These are phyloP conservation scores for Aproaerema taeniolella DNA, from an alignment of 2,888 invertebrate genomes.

Conservation along the genomic window DNA sequence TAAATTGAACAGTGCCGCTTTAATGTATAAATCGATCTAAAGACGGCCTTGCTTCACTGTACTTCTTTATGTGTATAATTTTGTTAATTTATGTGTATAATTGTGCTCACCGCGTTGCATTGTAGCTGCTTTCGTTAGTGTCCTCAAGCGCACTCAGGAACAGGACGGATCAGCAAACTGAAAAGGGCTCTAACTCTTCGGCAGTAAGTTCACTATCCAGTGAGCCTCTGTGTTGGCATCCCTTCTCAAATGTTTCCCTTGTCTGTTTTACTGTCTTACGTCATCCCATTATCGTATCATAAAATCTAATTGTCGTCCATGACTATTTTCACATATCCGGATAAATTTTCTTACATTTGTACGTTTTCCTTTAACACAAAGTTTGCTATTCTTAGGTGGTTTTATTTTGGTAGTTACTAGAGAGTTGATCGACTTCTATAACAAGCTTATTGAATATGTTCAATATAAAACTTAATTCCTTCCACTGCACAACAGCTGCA, in stretches of 20 bases:
- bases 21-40: neutral
- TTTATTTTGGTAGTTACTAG: no score
- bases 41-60: neutral
- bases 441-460: no score
- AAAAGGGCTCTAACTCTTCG: constrained; percentile 38
- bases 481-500: no score
- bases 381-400: no score
- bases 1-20: neutral
- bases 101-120: constrained; percentile 41
- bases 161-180: constrained; percentile 33
- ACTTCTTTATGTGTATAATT: constrained; percentile 7
- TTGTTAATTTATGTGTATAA: constrained; percentile 29
- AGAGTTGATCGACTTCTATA: no score
- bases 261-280: no score
- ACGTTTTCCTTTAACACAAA: no score
- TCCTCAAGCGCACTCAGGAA: constrained; percentile 48
- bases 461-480: no score
- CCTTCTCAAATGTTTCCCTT: neutral
- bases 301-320: no score
- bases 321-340: no score
- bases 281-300: no score
- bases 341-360: no score
- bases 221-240: constrained; percentile 18
- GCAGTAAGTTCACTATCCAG: constrained; percentile 47
- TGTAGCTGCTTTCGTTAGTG: constrained; percentile 64